These are phyloP conservation scores for Opisthograptis luteolata DNA, from an alignment of 2,888 invertebrate species.

Conservation along the genomic window DNA sequence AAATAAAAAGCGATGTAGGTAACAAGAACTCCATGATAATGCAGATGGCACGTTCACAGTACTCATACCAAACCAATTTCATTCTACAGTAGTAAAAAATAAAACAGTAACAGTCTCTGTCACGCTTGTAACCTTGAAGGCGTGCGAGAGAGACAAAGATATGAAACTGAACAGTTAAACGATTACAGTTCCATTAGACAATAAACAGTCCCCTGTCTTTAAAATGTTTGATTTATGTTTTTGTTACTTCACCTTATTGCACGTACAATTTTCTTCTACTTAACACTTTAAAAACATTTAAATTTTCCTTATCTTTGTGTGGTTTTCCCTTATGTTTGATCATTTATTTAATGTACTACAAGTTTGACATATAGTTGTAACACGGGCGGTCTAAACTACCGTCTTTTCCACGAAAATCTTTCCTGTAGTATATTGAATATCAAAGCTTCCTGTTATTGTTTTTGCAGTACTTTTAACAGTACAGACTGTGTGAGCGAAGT, in stretches of 20 bases:
- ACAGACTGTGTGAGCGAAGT: conserved; percentile 80
- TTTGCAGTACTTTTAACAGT: conserved; percentile 83
- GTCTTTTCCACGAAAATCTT: too few species aligned
- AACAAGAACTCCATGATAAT: too few species aligned
- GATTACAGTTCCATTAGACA: conserved; percentile 14
- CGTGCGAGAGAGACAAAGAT: too few species aligned
- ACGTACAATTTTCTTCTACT: conserved; percentile 23
- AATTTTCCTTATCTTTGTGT: conserved; percentile 17
- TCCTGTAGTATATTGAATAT: conserved; percentile 26
- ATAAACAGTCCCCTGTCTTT: conserved; percentile 14
- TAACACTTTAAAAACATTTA: conserved; percentile 26
- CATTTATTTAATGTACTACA: conserved; percentile 26
- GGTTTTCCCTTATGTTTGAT: conserved; percentile 26
- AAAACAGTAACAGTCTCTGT: too few species aligned
- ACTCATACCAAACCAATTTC: too few species aligned
- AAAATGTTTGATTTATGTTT: conserved; percentile 27
- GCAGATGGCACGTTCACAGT: too few species aligned
- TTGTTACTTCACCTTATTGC: conserved; percentile 38
- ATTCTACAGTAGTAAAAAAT: too few species aligned
- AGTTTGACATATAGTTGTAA: neutral
- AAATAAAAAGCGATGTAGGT: too few species aligned
- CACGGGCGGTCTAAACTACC: too few species aligned
- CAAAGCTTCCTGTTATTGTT: conserved; percentile 58
- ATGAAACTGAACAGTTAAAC: neutral
- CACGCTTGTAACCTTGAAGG: too few species aligned